Evolutionary conservation across 1,140 invertebrate genomes (phyloP).

Genomic region (Pteromalus puparum): DNA sequence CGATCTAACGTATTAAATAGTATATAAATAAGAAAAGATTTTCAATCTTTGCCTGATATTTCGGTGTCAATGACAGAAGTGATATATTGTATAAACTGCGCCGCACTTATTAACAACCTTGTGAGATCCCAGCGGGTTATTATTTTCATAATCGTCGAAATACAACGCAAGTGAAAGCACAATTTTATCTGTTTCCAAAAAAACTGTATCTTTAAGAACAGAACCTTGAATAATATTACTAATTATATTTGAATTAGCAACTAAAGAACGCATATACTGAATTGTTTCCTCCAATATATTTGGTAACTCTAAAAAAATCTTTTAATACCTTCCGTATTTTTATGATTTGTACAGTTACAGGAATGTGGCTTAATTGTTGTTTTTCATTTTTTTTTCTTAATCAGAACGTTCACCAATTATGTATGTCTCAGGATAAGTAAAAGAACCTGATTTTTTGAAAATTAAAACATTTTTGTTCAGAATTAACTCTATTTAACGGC

Average conservation of each 20-base stretch:
- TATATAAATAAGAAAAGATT: conserved; percentile 49
- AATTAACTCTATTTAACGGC: too few species aligned
- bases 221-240: conserved; percentile 16
- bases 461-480: not conserved
- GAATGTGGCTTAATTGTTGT: not conserved
- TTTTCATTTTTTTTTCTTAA: not conserved
- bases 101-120: conserved; percentile 53
- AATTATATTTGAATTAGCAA: not conserved
- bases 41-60: conserved; percentile 51
- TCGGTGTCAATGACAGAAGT: conserved; percentile 47
- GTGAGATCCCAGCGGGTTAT: conserved; percentile 53
- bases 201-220: too few species aligned
- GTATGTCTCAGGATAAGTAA: not conserved
- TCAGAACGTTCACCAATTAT: not conserved
- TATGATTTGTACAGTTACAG: not conserved
- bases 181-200: too few species aligned
- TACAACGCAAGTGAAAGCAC: too few species aligned
- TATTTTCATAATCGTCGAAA: conserved; percentile 33
- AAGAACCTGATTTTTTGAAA: not conserved
- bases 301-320: conserved; percentile 21
- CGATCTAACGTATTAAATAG: conserved; percentile 52
- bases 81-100: conserved; percentile 51
- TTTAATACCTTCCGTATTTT: not conserved
- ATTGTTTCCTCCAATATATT: conserved; percentile 17
- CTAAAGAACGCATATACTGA: conserved; percentile 16